These are phyloP conservation scores for Calliopsis andreniformis DNA, from an alignment of 1,140 invertebrate species.

Conservation along the genomic window DNA sequence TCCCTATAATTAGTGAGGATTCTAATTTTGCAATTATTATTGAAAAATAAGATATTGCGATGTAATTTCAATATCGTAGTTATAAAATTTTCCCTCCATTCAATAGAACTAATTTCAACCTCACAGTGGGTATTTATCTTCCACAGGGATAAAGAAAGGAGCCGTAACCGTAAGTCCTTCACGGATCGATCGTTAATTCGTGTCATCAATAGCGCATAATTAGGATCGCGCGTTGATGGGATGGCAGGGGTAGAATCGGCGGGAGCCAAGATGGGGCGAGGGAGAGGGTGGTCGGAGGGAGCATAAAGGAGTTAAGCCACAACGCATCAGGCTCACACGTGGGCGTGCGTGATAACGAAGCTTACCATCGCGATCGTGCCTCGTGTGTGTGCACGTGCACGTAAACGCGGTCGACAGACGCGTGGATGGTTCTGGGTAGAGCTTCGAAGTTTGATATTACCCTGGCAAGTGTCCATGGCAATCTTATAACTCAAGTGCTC, in stretches of 20 bases:
- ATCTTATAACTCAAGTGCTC: slow-evolving; percentile 74
- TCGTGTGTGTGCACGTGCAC: slow-evolving; percentile 51
- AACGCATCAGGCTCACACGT: slow-evolving; percentile 58
- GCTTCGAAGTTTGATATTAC: slow-evolving; percentile 76
- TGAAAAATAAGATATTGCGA: too few relatives aligned
- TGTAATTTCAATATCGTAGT: too few relatives aligned
- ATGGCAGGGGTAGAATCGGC: background rate
- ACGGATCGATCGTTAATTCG: slow-evolving; percentile 59
- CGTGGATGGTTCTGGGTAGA: slow-evolving; percentile 38
- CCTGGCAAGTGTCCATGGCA: slow-evolving; percentile 74
- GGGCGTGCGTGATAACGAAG: slow-evolving; percentile 71
- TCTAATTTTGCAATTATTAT: too few relatives aligned
- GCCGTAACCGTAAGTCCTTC: background rate
- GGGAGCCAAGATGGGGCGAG: slow-evolving; percentile 19
- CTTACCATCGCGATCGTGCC: slow-evolving; percentile 61
- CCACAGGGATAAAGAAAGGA: background rate
- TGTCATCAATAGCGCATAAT: slow-evolving; percentile 58
- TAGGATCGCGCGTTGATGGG: slow-evolving; percentile 53
- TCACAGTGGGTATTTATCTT: background rate
- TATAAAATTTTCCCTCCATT: too few relatives aligned
- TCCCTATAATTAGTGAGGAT: too few relatives aligned
- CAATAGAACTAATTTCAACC: too few relatives aligned
- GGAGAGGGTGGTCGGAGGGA: slow-evolving; percentile 20
- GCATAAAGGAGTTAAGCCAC: slow-evolving; percentile 64
- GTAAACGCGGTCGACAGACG: slow-evolving; percentile 8